Evolutionary conservation across 2,797 vertebrate genomes (phyloP), one percentile per base, ranked within the genome.

Genomic region (Peromyscus nudipes): DNA sequence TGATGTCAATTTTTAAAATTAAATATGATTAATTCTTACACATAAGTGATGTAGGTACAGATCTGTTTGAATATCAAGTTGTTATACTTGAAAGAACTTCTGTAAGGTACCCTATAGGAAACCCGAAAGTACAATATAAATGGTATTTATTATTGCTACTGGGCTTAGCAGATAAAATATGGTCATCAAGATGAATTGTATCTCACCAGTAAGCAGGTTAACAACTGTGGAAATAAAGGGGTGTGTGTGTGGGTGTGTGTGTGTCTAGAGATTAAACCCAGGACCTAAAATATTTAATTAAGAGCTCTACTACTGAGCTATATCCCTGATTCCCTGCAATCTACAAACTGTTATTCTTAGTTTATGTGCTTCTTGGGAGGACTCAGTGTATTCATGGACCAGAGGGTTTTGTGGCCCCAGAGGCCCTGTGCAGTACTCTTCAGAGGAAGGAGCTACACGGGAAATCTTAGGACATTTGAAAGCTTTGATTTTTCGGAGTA

Each of bases 1-100:
- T 75, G 31, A 14, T 96, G 34, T 77, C 27, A 73, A 16, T 89
- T 95, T 87, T 94, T 14, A 2, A 95, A 92, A 93, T 77, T 73
- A 60, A 81, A 34, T 73, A 79, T 92, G 19, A 40, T 81, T 85
- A 69, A 88, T 80, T 49, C 34, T 91, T 43, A 95, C 11, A 40
- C 16, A 64, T 77, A n/a, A 71, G 37, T 67, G 27, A 92, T 92
- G 19, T 9, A 67, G 57, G 17, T 31, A 62, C 23, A 75, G 93
- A 69, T 69, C 12, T 87, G 11, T 65, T 89, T 87, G 60, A 91
- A 85, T 77, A 80, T 37, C 84, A 87, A 29, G 2, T 76, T 76
- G 82, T 82, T 84, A 83, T 43, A 87, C 49, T 71, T 71, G 93
- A 79, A 94, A 85, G n/a, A 80, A 37, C 17, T 40, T 67, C 25